These are phyloP conservation scores for Bagarius yarrelli DNA, from an alignment of 2,113 vertebrate genomes.

Conservation along the genomic window DNA sequence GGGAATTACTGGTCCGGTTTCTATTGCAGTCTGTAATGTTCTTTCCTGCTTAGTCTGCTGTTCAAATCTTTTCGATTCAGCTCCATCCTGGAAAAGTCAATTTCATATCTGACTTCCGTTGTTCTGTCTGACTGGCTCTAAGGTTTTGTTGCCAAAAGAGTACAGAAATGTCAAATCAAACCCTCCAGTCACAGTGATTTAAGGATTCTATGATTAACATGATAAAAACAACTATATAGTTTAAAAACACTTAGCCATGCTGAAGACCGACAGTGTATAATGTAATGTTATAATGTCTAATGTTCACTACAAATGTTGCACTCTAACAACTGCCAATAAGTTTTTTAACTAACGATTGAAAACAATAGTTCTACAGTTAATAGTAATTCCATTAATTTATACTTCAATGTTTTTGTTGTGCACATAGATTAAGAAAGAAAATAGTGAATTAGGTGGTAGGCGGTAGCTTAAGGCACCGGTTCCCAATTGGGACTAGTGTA, in stretches of 20 bases:
- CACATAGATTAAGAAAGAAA: no score
- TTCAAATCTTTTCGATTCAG: conserved; percentile 55
- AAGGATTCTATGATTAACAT: not conserved
- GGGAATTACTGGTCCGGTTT: conserved; percentile 17
- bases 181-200: not conserved
- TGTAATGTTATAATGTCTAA: no score
- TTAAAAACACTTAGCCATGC: not conserved
- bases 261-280: not conserved
- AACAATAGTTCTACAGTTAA: no score
- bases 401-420: no score
- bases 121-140: conserved; percentile 36
- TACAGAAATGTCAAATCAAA: not conserved
- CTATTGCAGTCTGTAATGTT: conserved; percentile 58
- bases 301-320: no score
- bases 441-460: no score
- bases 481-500: no score
- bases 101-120: conserved; percentile 60
- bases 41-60: conserved; percentile 61
- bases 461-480: no score
- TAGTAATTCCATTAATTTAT: no score
- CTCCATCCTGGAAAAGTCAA: conserved; percentile 65
- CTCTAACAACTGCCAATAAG: no score
- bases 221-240: not conserved
- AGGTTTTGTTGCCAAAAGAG: conserved; percentile 28
- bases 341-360: no score